A percentile compares a stretch with the other conserved stretches of the same genome.
Conservation (phyloP, 2,797 vertebrate genomes). For the Apogon hyalosoma region DNA sequence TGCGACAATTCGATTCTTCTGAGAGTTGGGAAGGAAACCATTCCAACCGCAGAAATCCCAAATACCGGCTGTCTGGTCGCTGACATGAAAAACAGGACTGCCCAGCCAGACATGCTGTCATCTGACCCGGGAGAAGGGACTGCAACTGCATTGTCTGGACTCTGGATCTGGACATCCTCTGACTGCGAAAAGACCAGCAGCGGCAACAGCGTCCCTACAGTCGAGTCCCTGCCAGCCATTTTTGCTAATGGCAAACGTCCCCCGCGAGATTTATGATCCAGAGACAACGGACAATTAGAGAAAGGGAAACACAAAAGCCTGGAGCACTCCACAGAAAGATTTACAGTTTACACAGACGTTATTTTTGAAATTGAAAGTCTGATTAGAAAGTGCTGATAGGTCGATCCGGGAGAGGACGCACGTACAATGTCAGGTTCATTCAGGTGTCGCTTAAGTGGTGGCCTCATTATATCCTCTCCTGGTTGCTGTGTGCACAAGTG, state of each 20-base stretch:
- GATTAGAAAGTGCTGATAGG: conserved; percentile 75
- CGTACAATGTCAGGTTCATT: conserved; percentile 65
- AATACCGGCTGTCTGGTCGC: conserved; percentile 49
- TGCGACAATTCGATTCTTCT: conserved; percentile 52
- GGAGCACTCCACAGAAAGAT: conserved; percentile 66
- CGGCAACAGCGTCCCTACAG: conserved; percentile 41
- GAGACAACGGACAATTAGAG: conserved; percentile 81
- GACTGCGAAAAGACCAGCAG: conserved; percentile 35
- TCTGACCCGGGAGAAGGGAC: conserved; percentile 56
- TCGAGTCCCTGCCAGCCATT: conserved; percentile 67
- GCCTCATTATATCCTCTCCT: conserved; percentile 60
- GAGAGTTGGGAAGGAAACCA: conserved; percentile 53
- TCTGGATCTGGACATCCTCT: conserved; percentile 72
- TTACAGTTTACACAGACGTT: conserved; percentile 72
- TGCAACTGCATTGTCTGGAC: conserved; percentile 41
- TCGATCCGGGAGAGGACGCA: conserved; percentile 52
- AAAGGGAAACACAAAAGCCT: conserved; percentile 76
- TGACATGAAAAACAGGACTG: conserved; percentile 65
- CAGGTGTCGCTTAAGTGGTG: conserved; percentile 56
- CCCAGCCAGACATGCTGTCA: conserved; percentile 73
- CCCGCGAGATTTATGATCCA: conserved; percentile 76
- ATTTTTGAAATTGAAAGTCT: conserved; percentile 82
- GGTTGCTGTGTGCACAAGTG: conserved; percentile 9
- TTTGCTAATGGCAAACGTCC: conserved; percentile 72
- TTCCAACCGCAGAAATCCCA: conserved; percentile 55